Conservation (phyloP, 2,888 invertebrate species). For the Gerosis bhagava region DNA sequence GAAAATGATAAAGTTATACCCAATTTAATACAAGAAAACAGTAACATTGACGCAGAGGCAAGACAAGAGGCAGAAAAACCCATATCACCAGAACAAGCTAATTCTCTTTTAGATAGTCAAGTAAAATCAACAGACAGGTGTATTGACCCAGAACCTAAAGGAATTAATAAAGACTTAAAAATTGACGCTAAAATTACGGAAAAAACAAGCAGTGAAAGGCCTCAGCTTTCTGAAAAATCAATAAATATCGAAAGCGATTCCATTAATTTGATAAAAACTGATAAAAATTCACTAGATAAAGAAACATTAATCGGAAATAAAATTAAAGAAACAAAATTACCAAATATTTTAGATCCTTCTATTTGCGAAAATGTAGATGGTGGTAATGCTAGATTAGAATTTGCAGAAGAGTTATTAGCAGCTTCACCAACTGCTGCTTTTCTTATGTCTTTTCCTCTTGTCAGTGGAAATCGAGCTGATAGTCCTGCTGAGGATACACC, state of each 20-base stretch:
- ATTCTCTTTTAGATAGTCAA: not conserved
- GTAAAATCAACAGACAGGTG: not conserved
- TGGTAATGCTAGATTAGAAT: slow-evolving; percentile 81
- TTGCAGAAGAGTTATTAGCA: slow-evolving; percentile 77
- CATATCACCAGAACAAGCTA: not conserved
- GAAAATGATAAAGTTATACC: slow-evolving; percentile 6
- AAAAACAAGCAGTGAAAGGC: slow-evolving; percentile 5
- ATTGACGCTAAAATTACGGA: not conserved
- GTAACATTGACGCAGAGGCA: too few relatives aligned
- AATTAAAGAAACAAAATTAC: slow-evolving; percentile 62
- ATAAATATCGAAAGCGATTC: slow-evolving; percentile 21
- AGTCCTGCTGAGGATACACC: slow-evolving; percentile 69
- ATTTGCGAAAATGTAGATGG: slow-evolving; percentile 71
- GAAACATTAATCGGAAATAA: slow-evolving; percentile 42
- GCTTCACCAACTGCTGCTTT: slow-evolving; percentile 90
- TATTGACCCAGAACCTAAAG: not conserved
- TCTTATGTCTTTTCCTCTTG: slow-evolving; percentile 88
- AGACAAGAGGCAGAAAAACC: too few relatives aligned
- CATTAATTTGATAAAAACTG: not conserved
- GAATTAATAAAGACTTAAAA: slow-evolving; percentile 3
- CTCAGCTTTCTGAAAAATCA: slow-evolving; percentile 37
- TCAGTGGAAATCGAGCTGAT: slow-evolving; percentile 81
- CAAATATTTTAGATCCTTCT: slow-evolving; percentile 62
- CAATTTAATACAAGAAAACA: too few relatives aligned
- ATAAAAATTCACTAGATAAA: slow-evolving; percentile 5